phyloP scores from a whole-genome alignment of 2,888 invertebrate species.

The Nemoura dubitans region DNA sequence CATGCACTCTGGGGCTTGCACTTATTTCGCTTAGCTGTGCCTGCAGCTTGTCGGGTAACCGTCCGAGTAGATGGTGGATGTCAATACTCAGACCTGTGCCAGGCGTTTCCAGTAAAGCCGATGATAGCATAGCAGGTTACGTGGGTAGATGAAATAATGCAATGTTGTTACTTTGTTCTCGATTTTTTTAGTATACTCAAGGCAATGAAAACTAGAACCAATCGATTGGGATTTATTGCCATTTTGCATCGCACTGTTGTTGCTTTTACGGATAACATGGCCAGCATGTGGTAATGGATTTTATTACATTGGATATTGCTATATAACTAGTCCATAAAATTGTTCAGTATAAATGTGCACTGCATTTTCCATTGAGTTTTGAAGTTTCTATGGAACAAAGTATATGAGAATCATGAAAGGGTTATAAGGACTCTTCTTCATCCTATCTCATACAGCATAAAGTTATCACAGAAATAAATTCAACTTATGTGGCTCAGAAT shows the following conservation, averaged over 20 bases:
- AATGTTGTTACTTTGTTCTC: constrained; percentile 14
- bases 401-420: constrained; percentile 16
- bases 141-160: constrained; percentile 29
- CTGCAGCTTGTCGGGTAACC: neutral
- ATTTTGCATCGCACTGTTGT: neutral
- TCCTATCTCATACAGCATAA: neutral
- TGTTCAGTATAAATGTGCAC: neutral
- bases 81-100: neutral
- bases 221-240: constrained; percentile 31
- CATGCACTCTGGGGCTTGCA: neutral
- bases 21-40: neutral
- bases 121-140: neutral
- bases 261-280: constrained; percentile 26
- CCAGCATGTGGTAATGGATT: neutral
- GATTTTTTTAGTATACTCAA: neutral
- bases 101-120: constrained; percentile 13
- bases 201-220: constrained; percentile 27
- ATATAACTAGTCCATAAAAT: constrained; percentile 28
- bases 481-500: constrained; percentile 35
- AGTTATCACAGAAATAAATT: constrained; percentile 23
- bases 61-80: neutral
- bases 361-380: constrained; percentile 8
- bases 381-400: neutral
- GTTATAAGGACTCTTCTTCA: neutral
- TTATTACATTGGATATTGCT: constrained; percentile 9